These are phyloP conservation scores for Acanthosoma haemorrhoidale DNA, from an alignment of 2,888 invertebrate species.

Conservation along the genomic window DNA sequence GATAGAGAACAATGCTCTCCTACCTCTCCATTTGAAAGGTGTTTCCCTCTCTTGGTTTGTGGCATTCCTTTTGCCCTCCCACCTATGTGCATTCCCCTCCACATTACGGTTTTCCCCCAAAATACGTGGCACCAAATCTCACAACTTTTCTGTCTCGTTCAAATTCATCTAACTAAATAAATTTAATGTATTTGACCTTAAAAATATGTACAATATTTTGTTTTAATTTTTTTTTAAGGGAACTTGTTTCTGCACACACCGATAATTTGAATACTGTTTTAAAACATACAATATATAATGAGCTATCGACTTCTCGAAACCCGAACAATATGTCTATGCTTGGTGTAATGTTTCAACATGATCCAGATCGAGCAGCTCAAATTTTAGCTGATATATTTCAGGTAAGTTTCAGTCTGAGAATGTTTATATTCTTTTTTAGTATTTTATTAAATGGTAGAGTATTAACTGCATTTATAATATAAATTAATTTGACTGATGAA, in stretches of 20 bases:
- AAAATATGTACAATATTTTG: neutral
- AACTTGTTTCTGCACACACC: constrained; percentile 78
- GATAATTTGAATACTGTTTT: constrained; percentile 79
- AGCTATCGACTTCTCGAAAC: constrained; percentile 84
- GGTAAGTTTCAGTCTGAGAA: no score
- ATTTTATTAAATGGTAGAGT: no score
- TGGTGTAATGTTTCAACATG: constrained; percentile 78
- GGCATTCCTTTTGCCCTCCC: no score
- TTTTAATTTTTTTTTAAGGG: constrained; percentile 53
- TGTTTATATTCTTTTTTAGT: no score
- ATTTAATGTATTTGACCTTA: neutral
- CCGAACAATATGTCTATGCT: constrained; percentile 93
- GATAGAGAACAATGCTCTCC: no score
- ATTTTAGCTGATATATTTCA: constrained; percentile 74
- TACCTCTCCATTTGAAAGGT: no score
- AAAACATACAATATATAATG: constrained; percentile 91
- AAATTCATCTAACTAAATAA: neutral
- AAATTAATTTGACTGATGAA: neutral
- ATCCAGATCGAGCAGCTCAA: constrained; percentile 74
- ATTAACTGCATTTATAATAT: neutral
- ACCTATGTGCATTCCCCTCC: no score
- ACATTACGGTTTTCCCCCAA: no score
- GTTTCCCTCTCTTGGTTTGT: no score
- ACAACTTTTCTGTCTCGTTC: neutral
- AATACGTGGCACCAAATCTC: no score